Percentiles rank a stretch among this genome's conserved stretches.
Conservation (phyloP, 2,113 vertebrate genomes). For the Amblyornis subalaris region DNA sequence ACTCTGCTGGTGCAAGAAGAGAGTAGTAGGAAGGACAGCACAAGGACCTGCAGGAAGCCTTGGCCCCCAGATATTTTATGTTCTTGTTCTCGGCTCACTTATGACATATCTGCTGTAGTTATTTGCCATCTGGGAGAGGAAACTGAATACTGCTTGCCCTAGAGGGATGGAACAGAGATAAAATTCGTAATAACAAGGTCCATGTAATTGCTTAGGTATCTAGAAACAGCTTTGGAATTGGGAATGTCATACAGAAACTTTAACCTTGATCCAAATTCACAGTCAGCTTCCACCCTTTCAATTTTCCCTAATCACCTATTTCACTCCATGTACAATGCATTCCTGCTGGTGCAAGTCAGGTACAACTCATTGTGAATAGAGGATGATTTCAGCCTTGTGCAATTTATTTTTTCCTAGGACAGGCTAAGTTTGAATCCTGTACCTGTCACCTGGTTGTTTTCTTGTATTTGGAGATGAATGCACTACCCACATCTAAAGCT, state of each 20-base stretch:
- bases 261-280: background rate
- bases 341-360: background rate
- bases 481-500: background rate
- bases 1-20: background rate
- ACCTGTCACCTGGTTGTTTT: background rate
- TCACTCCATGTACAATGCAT: background rate
- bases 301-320: background rate
- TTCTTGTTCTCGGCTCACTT: background rate
- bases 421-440: background rate
- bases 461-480: background rate
- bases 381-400: background rate
- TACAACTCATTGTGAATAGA: background rate
- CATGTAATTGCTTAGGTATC: background rate
- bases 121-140: background rate
- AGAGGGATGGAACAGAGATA: background rate
- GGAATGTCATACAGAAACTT: background rate
- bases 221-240: background rate
- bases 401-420: background rate
- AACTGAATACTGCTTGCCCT: background rate
- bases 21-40: background rate
- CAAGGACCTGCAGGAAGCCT: background rate
- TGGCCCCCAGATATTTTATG: background rate
- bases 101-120: background rate
- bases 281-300: background rate
- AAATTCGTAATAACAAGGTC: background rate